Conservation (phyloP, 2,797 vertebrate genomes). For the Melopsittacus undulatus region DNA sequence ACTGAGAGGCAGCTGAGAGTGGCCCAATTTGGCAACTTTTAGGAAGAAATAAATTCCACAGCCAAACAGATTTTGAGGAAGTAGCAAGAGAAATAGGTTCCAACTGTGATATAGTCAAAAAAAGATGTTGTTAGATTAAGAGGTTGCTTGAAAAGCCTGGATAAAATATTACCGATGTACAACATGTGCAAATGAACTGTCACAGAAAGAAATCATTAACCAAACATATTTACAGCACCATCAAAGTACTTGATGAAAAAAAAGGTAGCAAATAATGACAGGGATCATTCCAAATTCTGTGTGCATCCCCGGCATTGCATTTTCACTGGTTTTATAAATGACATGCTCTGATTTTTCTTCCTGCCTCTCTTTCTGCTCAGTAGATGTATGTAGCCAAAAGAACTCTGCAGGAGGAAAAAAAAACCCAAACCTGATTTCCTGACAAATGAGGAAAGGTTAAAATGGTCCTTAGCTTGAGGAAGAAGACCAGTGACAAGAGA, state of each 20-base stretch:
- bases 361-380: not conserved
- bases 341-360: not conserved
- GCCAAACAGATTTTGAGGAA: not conserved
- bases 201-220: not conserved
- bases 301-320: not conserved
- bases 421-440: not conserved
- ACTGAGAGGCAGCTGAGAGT: not conserved
- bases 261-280: not conserved
- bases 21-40: not conserved
- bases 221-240: not conserved
- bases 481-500: not conserved
- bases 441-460: not conserved
- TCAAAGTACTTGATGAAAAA: not conserved
- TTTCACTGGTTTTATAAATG: not conserved
- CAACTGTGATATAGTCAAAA: not conserved
- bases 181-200: not conserved
- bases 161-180: not conserved
- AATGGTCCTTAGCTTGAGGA: not conserved
- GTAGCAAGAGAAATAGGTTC: not conserved
- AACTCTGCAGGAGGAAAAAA: not conserved
- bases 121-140: not conserved
- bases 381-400: not conserved
- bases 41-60: not conserved
- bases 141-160: not conserved
- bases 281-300: not conserved